Conservation (phyloP, 2,797 vertebrate species). For the Clangula hyemalis region DNA sequence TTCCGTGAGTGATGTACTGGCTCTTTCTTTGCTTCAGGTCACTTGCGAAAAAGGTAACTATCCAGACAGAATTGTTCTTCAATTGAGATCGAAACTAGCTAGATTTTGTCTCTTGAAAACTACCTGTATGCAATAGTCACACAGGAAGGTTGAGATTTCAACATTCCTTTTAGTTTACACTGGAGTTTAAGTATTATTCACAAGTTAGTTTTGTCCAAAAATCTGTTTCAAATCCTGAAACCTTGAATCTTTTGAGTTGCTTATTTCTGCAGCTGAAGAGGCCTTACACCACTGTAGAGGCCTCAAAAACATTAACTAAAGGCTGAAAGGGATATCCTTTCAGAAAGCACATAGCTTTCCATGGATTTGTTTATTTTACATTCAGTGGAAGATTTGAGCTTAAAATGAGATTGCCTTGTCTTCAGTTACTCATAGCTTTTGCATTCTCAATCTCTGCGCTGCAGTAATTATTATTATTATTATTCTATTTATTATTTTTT, state of each 20-base stretch:
- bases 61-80: neutral
- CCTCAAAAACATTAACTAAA: neutral
- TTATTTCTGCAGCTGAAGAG: neutral
- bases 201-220: neutral
- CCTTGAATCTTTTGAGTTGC: neutral
- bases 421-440: neutral
- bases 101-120: no score
- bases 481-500: neutral
- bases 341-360: neutral
- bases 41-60: neutral
- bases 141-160: no score
- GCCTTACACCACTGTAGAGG: neutral
- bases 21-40: neutral
- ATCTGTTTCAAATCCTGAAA: neutral
- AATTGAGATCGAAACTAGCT: no score
- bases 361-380: neutral
- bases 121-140: no score
- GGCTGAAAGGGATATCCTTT: neutral
- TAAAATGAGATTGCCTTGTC: neutral
- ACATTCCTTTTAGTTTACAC: neutral
- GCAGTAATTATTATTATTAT: neutral
- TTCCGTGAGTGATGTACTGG: rapidly evolving
- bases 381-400: rapidly evolving
- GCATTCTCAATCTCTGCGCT: neutral
- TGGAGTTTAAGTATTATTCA: neutral